A percentile compares a stretch with the other conserved stretches of the same genome.
Conservation (phyloP, 2,113 vertebrate species). For the Canis aureus region DNA sequence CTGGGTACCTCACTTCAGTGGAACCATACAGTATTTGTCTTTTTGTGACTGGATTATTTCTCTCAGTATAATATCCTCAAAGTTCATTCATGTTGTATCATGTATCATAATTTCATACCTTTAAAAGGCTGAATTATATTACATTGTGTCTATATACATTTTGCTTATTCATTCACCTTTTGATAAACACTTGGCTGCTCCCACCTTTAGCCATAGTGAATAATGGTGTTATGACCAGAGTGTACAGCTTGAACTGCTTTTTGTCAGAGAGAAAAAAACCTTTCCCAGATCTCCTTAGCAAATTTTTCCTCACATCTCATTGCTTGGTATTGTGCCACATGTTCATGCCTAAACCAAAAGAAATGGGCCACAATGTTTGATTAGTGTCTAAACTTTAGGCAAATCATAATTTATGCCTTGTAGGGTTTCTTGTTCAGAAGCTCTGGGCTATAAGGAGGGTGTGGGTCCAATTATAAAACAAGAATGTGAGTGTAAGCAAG, state of each 20-base stretch:
- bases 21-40: background rate
- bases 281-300: background rate
- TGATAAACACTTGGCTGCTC: background rate
- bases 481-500: background rate
- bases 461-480: background rate
- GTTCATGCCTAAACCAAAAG: conserved; percentile 1
- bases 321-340: background rate
- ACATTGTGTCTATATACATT: background rate
- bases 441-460: background rate
- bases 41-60: background rate
- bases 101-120: background rate
- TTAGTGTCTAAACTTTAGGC: background rate
- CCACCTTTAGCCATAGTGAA: background rate
- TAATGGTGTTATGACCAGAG: background rate
- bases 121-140: background rate
- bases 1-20: background rate
- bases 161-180: background rate
- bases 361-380: background rate
- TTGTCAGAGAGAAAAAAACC: background rate
- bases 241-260: background rate
- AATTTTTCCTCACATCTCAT: background rate
- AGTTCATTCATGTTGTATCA: background rate
- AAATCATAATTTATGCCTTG: background rate
- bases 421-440: background rate
- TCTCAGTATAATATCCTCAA: background rate